These are phyloP conservation scores for Puma concolor DNA, from an alignment of 2,113 vertebrate genomes.

Conservation along the genomic window DNA sequence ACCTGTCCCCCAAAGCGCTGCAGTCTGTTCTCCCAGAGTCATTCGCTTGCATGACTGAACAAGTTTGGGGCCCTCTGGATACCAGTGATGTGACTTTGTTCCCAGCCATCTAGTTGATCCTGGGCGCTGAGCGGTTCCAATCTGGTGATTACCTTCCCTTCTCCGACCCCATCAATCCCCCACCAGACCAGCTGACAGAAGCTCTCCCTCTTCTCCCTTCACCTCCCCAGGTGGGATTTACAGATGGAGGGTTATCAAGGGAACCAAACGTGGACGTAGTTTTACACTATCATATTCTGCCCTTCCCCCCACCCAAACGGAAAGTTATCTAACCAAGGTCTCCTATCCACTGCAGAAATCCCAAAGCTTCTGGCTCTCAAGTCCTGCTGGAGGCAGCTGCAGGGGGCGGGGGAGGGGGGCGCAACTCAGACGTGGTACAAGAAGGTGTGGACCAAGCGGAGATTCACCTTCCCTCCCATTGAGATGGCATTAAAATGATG, in stretches of 20 bases:
- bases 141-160: neutral
- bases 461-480: neutral
- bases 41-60: neutral
- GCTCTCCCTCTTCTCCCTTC: neutral
- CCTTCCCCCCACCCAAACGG: too few relatives aligned
- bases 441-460: neutral
- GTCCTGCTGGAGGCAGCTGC: neutral
- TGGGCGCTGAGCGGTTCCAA: neutral
- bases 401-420: neutral
- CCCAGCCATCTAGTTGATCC: neutral
- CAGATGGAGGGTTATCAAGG: slow-evolving; percentile 36
- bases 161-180: neutral
- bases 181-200: neutral
- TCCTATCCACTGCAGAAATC: neutral
- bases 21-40: neutral
- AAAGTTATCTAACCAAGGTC: neutral
- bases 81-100: neutral
- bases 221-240: neutral
- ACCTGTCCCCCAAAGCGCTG: neutral
- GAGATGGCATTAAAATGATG: neutral
- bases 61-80: neutral
- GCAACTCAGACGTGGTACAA: too few relatives aligned
- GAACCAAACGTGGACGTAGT: neutral
- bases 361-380: neutral
- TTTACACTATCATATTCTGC: neutral